phyloP scores from a whole-genome alignment of 2,113 vertebrate species.

The Psephotus haematonotus region DNA sequence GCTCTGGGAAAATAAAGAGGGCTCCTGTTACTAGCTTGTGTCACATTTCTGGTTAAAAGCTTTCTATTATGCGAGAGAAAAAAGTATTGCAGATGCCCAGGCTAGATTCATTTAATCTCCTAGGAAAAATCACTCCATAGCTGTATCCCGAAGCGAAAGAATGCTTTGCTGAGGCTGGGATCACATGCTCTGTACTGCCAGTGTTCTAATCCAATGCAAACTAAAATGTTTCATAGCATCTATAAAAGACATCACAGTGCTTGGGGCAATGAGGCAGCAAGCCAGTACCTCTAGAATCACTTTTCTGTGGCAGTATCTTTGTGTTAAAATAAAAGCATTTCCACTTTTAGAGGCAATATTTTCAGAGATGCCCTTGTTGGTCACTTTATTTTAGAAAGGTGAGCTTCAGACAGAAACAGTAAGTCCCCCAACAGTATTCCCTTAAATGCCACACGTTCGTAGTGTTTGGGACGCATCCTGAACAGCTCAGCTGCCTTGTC shows the following conservation, averaged over 20 bases:
- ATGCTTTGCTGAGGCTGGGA: slow-evolving; percentile 51
- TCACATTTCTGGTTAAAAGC: background rate
- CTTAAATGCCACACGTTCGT: background rate
- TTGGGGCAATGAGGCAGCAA: slow-evolving; percentile 14
- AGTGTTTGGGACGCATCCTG: background rate
- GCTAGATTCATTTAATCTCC: slow-evolving; percentile 39
- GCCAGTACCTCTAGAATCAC: slow-evolving; percentile 31
- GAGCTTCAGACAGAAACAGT: background rate
- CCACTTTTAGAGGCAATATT: background rate
- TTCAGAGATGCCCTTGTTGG: background rate
- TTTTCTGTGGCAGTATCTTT: background rate
- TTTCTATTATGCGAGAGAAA: slow-evolving; percentile 36
- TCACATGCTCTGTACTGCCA: slow-evolving; percentile 52
- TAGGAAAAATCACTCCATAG: slow-evolving; percentile 52
- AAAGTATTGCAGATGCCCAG: slow-evolving; percentile 24
- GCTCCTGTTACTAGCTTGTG: background rate
- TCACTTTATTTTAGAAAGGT: background rate
- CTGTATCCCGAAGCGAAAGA: slow-evolving; percentile 52
- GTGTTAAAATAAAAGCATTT: background rate
- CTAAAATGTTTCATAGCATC: slow-evolving; percentile 49
- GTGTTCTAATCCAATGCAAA: slow-evolving; percentile 57
- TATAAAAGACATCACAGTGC: slow-evolving; percentile 45
- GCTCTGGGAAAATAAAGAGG: background rate
- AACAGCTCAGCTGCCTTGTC: slow-evolving; percentile 53
- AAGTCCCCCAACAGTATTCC: background rate